A percentile compares a stretch with the other conserved stretches of the same genome.
Conservation (phyloP, 2,888 invertebrate genomes). For the Scrobipalpa costella region DNA sequence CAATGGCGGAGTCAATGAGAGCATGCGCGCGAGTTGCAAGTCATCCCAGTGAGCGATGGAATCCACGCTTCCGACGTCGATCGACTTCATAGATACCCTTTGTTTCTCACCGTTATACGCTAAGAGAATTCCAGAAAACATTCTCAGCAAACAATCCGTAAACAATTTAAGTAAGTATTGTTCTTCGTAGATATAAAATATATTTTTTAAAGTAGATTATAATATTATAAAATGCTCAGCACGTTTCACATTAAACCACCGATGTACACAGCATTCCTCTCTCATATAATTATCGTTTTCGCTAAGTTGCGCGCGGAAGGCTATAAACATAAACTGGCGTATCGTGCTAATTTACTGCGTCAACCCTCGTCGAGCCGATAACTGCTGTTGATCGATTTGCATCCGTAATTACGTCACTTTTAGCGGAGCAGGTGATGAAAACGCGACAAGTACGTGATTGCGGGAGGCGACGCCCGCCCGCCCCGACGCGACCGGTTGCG, state of each 20-base stretch:
- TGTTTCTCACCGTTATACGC: conserved; percentile 49
- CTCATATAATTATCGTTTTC: conserved; percentile 62
- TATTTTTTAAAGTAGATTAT: background rate
- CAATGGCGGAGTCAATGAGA: conserved; percentile 78
- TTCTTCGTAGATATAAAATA: background rate
- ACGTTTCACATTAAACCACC: conserved; percentile 16
- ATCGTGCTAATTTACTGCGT: conserved; percentile 76
- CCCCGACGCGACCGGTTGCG: conserved; percentile 69
- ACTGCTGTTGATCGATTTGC: conserved; percentile 79
- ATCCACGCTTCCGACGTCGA: conserved; percentile 75
- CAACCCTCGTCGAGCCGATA: conserved; percentile 73
- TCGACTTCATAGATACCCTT: conserved; percentile 56
- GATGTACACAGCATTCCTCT: conserved; percentile 22
- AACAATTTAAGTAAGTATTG: background rate
- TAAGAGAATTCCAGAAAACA: conserved; percentile 1
- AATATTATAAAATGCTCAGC: background rate
- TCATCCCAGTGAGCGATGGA: conserved; percentile 71
- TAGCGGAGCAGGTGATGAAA: conserved; percentile 78
- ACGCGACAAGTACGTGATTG: conserved; percentile 77
- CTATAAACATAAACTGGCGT: conserved; percentile 73
- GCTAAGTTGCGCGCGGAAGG: conserved; percentile 67
- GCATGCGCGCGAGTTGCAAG: conserved; percentile 73
- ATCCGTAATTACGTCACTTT: conserved; percentile 79
- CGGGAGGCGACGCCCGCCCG: conserved; percentile 59
- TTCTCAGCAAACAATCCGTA: conserved; percentile 9